A percentile compares a stretch with the other conserved stretches of the same genome.
Evolutionary conservation across 92 coral and sea anemone species (phyloP).

Genomic region (Epizoanthus illoricatus): DNA sequence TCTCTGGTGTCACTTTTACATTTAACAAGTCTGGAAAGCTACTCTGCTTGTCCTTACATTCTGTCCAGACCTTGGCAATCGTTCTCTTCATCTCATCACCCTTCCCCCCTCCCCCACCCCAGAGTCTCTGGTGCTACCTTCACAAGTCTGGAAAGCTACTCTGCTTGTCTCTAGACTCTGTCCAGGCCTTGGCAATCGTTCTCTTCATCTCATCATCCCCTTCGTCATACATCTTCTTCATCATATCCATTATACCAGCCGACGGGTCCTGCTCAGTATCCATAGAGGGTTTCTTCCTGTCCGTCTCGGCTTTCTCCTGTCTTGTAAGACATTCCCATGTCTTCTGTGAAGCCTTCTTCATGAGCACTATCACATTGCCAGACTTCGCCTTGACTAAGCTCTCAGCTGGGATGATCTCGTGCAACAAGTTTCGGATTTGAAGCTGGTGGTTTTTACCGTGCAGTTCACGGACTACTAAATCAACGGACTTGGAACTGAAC

Average conservation of each 20-base stretch:
- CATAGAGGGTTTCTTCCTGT: conserved; percentile 44
- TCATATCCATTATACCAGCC: conserved; percentile 87
- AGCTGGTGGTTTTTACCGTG: conserved; percentile 86
- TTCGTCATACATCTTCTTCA: conserved; percentile 98
- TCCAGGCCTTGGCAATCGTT: conserved; percentile 97
- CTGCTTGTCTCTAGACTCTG: conserved; percentile 85
- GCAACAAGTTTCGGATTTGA: conserved; percentile 67
- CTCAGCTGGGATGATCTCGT: conserved; percentile 66
- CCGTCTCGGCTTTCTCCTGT: conserved; percentile 33
- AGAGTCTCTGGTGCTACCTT: background rate
- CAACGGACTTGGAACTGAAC: conserved; percentile 62
- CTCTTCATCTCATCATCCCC: conserved; percentile 99
- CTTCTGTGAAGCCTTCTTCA: conserved; percentile 74
- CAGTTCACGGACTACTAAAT: conserved; percentile 66
- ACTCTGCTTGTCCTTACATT: conserved; percentile 78
- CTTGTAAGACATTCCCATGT: conserved; percentile 69
- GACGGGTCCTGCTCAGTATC: conserved; percentile 86
- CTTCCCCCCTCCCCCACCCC: background rate
- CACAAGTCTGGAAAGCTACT: conserved; percentile 15
- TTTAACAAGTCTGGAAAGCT: conserved; percentile 4
- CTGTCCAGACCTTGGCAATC: conserved; percentile 95
- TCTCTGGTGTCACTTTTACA: background rate
- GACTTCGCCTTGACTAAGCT: conserved; percentile 76
- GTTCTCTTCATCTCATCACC: conserved; percentile 98
- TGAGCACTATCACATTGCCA: conserved; percentile 66